Evolutionary conservation across 2,113 vertebrate species (phyloP).

Genomic region (Proteles cristata): DNA sequence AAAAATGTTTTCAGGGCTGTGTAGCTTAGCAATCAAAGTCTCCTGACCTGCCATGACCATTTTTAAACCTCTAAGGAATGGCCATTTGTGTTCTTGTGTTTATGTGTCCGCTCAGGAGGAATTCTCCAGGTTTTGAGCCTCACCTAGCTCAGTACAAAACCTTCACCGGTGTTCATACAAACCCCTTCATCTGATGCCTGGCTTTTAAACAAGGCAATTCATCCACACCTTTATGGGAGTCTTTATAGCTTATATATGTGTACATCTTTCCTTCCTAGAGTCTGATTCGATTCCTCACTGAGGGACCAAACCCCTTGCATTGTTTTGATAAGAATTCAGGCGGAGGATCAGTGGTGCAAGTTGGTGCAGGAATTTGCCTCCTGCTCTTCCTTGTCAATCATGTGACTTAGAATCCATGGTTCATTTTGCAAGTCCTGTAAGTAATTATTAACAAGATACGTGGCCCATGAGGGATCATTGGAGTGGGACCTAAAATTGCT

Average conservation of each 20-base stretch:
- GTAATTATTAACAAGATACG: neutral
- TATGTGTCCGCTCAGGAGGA: neutral
- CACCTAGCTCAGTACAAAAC: neutral
- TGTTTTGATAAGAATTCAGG: neutral
- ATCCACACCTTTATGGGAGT: neutral
- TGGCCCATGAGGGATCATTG: neutral
- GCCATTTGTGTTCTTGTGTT: neutral
- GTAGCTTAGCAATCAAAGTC: neutral
- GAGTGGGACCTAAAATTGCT: neutral
- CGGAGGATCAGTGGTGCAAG: neutral
- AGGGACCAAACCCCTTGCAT: neutral
- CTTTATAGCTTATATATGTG: neutral
- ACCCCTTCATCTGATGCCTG: neutral
- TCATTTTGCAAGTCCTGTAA: neutral
- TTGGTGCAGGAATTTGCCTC: neutral
- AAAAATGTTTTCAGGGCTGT: neutral
- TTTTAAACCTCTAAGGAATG: neutral
- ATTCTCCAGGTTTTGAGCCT: slow-evolving; percentile 73
- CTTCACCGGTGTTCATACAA: too few species aligned
- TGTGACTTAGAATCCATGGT: neutral
- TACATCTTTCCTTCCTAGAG: neutral
- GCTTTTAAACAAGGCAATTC: neutral
- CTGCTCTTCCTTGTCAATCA: neutral
- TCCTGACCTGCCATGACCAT: slow-evolving; percentile 69
- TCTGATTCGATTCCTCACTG: neutral